Percentiles rank a stretch among this genome's conserved stretches.
These are phyloP conservation scores for Eumacrocentrus americanus DNA, from an alignment of 2,888 invertebrate species.

Conservation along the genomic window DNA sequence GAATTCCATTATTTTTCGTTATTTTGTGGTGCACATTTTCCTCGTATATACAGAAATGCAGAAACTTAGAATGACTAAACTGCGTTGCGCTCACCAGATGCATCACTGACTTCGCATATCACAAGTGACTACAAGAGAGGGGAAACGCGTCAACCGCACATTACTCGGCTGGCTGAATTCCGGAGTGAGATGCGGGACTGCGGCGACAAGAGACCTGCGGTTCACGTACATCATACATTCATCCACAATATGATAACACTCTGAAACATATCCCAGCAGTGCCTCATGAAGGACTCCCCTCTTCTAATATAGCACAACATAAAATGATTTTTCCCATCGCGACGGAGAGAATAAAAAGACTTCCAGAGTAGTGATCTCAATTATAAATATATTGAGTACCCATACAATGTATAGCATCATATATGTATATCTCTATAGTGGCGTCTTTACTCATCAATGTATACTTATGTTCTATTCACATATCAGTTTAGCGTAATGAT, in stretches of 20 bases:
- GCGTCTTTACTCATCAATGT: too few relatives aligned
- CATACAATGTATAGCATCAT: too few relatives aligned
- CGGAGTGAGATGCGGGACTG: conserved; percentile 2
- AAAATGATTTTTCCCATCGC: not conserved
- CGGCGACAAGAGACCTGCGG: conserved; percentile 11
- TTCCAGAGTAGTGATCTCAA: not conserved
- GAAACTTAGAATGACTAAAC: not conserved
- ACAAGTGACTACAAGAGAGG: conserved; percentile 9
- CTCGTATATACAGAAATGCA: too few relatives aligned
- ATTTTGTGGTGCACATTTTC: too few relatives aligned
- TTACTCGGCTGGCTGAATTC: conserved; percentile 17
- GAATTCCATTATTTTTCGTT: too few relatives aligned
- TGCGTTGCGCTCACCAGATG: not conserved
- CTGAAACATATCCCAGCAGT: not conserved
- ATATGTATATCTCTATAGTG: too few relatives aligned
- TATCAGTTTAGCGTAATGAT: too few relatives aligned
- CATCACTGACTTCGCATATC: conserved; percentile 6
- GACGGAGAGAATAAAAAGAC: not conserved
- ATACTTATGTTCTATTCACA: too few relatives aligned
- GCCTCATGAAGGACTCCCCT: not conserved
- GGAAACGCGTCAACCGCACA: conserved; percentile 20
- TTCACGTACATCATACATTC: conserved; percentile 19
- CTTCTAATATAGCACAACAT: not conserved
- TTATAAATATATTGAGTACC: too few relatives aligned
- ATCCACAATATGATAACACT: not conserved